Conservation (phyloP, 2,888 invertebrate genomes). For the Cephus spinipes region DNA sequence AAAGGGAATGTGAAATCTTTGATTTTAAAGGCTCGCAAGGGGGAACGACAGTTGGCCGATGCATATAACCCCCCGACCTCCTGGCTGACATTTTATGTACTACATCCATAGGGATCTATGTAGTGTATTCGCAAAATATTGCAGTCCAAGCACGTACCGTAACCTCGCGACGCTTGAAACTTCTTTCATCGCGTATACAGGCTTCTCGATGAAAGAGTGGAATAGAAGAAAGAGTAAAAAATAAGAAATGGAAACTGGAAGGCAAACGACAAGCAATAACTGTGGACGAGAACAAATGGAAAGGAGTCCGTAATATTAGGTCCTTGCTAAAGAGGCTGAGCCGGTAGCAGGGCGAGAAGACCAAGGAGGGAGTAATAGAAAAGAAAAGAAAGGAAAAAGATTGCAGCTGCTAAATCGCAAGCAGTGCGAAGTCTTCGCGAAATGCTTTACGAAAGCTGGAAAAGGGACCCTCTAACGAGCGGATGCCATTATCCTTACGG, state of each 20-base stretch:
- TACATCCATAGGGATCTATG: neutral
- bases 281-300: neutral
- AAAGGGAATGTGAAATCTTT: constrained; percentile 58
- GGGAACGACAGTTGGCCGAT: constrained; percentile 62
- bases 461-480: neutral
- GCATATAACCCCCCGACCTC: constrained; percentile 46
- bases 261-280: neutral
- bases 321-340: neutral
- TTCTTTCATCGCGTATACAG: neutral
- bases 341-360: neutral
- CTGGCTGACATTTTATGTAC: neutral
- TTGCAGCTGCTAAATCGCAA: neutral
- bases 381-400: neutral
- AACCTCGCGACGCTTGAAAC: neutral
- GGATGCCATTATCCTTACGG: constrained; percentile 1
- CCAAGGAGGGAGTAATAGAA: neutral
- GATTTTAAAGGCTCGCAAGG: constrained; percentile 49
- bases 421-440: neutral
- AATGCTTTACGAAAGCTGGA: neutral
- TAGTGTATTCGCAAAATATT: constrained; percentile 54
- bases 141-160: constrained; percentile 60
- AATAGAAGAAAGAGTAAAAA: neutral
- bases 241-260: neutral
- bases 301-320: neutral
- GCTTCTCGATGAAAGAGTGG: neutral